A percentile compares a stretch with the other conserved stretches of the same genome.
phyloP scores from a whole-genome alignment of 2,113 vertebrate genomes.

The Mugil cephalus region DNA sequence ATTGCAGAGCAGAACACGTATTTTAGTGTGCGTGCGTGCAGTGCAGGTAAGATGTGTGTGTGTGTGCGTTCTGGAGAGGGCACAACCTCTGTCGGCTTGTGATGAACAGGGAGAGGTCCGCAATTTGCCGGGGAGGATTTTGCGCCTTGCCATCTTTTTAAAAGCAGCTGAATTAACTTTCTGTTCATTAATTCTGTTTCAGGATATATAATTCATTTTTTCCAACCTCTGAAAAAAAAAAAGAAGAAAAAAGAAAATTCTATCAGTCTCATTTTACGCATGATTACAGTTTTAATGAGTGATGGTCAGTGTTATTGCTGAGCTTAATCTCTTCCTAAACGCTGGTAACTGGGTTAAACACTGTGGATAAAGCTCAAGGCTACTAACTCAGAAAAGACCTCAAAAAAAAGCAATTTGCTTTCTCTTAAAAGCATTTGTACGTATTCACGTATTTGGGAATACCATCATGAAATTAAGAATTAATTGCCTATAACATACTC shows the following conservation, averaged over 20 bases:
- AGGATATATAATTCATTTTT: slow-evolving; percentile 89
- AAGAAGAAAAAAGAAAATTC: slow-evolving; percentile 86
- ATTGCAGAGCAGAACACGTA: slow-evolving; percentile 52
- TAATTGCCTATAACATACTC: slow-evolving; percentile 67
- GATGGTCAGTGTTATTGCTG: slow-evolving; percentile 89
- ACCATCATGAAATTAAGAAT: slow-evolving; percentile 58
- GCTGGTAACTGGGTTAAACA: slow-evolving; percentile 65
- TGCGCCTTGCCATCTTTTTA: slow-evolving; percentile 80
- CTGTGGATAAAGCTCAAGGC: slow-evolving; percentile 62
- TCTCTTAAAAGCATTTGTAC: slow-evolving; percentile 65
- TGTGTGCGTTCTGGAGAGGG: slow-evolving; percentile 14
- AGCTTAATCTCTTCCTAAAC: slow-evolving; percentile 85
- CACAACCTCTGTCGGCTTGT: slow-evolving; percentile 48
- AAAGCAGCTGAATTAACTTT: slow-evolving; percentile 94
- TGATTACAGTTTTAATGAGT: slow-evolving; percentile 98
- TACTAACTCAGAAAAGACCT: slow-evolving; percentile 36
- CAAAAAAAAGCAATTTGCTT: slow-evolving; percentile 65
- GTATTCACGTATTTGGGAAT: slow-evolving; percentile 71
- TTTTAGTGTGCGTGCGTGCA: slow-evolving; percentile 34
- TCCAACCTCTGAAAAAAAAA: slow-evolving; percentile 90
- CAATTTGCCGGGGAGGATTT: slow-evolving; percentile 84
- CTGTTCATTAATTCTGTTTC: slow-evolving; percentile 93
- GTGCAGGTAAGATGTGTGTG: slow-evolving; percentile 26
- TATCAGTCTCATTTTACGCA: slow-evolving; percentile 96
- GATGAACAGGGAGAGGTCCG: slow-evolving; percentile 51